Evolutionary conservation across 2,113 vertebrate genomes (phyloP), one percentile per base, ranked within the genome.

Genomic region (Forbesichthys agassizii): DNA sequence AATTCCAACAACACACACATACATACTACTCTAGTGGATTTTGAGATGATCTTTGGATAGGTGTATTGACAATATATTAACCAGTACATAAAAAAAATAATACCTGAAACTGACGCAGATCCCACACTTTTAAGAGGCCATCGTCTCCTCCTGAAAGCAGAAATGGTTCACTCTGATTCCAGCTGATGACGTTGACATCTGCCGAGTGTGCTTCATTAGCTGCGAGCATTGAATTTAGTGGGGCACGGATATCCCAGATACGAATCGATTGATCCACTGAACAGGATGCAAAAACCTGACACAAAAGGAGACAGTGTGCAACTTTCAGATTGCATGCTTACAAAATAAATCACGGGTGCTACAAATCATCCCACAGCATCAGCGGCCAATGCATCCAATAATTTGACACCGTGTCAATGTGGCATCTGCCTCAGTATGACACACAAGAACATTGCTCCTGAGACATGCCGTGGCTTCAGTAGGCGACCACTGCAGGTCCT

Each of bases 401-500:
- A 42, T 42, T 42, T 42, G 36, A 42, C 7, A 42, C 7, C 2
- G 27, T 27, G 27, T 42, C 36, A 42, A 8, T 1, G 36, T 42
- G 36, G 36, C 49, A n/a, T 48, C 42, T 49, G 3, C 46, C 8
- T 16, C 56, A 59, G 48, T 65, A 3, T 68, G 20, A 62, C 49
- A 27, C 2, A 48, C 9, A 1, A 74, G 61, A 20, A 16, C 7
- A 16, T 49, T 61, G 48, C 48, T 33, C 16, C n/a, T 56, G 9
- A 49, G 59, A 84, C 90, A 74, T 85, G 96, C 96, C n/a, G 96
- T 95, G 65, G 94, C 92, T 91, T 96, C 96, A 0, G 91, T 95
- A 0, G 95, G 95, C 1, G 96, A 97, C 96, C 96, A 96, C 90
- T 97, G 96, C 73, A 97, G 85, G 79, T 97, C 95, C 83, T 97